Evolutionary conservation across 2,113 vertebrate species (phyloP).

Genomic region (Ophthalmolycus amberensis): DNA sequence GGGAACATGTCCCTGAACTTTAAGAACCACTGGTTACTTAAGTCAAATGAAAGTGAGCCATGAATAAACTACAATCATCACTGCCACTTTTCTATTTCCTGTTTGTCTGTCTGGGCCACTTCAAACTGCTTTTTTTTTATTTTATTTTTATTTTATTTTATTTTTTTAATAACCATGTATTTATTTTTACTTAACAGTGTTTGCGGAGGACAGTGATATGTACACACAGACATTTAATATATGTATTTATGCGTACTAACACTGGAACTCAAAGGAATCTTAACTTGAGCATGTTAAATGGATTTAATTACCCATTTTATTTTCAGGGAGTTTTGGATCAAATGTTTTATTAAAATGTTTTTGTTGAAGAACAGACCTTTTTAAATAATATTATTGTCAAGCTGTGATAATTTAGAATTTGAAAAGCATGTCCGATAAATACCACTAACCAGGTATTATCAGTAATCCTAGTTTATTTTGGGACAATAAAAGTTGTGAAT

Average conservation of each 20-base stretch:
- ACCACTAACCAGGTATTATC: neutral
- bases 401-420: neutral
- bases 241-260: neutral
- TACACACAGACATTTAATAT: neutral
- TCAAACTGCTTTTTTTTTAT: neutral
- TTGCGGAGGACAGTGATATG: neutral
- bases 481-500: neutral
- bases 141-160: too few relatives aligned
- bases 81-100: neutral
- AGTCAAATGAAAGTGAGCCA: neutral
- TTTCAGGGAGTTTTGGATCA: neutral
- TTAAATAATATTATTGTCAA: neutral
- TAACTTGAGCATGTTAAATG: neutral
- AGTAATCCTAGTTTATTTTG: neutral
- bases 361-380: neutral
- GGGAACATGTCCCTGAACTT: constrained; percentile 23
- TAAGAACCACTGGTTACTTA: neutral
- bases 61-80: neutral
- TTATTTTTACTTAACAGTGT: neutral
- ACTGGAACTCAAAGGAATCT: neutral
- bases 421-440: too few relatives aligned
- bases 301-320: neutral
- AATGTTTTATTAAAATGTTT: neutral
- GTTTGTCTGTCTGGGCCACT: neutral
- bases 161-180: neutral